Base-by-base conservation (phyloP, 2,888 invertebrate genomes). In the Parnassius smintheus region DNA sequence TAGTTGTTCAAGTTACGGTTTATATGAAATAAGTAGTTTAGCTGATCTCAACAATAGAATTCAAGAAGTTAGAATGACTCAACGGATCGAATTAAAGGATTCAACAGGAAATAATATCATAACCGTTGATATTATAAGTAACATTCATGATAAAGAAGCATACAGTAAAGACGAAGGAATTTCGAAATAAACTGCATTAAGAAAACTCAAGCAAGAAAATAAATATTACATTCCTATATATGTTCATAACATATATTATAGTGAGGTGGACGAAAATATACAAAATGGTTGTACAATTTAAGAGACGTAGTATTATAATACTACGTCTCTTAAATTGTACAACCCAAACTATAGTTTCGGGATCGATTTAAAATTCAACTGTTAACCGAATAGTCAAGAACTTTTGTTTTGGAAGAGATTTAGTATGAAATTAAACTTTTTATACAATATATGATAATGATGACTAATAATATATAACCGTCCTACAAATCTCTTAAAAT, bases 281-380 rank as follows among this genome's bases (percentile, higher is more conserved):
- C 63, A 2, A 68, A 65, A 46, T 62, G 65, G 61, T 25, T 72
- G 7, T 63, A 68, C 11, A 68, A 61, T 57, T 62, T 73, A 11
- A 57, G 59, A 56, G 70, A 72, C 11, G 70, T 70, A 7, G 70
- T 63, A 12, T 52, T 56, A 11, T 11, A 56, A 52, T 12, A 63
- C 70, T 7, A 70, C 70, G 11, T 72, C 70, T 56, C 59, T 57
- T 11, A 73, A 62, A 57, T 61, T 68, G 11, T 68, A 63, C 7
- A 72, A 25, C 62, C 65, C n/a, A n/a, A n/a, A n/a, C n/a, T n/a
- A n/a, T 48, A 72, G 41, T 65, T 72, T 9, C 54, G 50, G 11
- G 65, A 73, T 9, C 65, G 62, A 45, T 62, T 62, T 54, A 66
- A 61, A 68, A 62, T 71, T 51, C 44, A 62, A n/a, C 59, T 67